Base-by-base conservation (phyloP, 2,113 vertebrate genomes). In the Pyrgilauda ruficollis region DNA sequence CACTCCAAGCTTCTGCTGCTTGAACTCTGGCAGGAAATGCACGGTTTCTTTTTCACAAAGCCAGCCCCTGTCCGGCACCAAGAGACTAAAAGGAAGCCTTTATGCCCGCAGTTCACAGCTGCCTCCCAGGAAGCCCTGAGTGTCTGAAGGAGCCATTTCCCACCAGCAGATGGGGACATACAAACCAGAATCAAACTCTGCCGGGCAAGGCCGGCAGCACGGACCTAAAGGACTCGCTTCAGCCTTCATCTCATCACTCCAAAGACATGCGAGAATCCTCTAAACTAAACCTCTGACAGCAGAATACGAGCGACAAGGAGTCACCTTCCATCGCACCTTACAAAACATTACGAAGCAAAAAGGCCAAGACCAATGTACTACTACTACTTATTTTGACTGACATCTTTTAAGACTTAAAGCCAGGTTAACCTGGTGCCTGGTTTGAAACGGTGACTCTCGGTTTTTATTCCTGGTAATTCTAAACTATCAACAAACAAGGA, bases 121-220 rank as follows among this genome's bases (percentile, higher is more conserved):
- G 43, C 55, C 68, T 13, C 15, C 13, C 41, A 26, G 1, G 13
- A 85, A 76, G 27, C n/a, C 20, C 2, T 0, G 24, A 44, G 33
- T 4, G 21, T 23, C 28, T 31, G 70, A 19, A 62, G 18, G 22
- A 14, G 15, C 23, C 24, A 1, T 9, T 62, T 90, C 67, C 46
- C 85, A 66, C 92, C 96, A 83, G 95, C 4, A 96, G 95, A 87
- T 95, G 96, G 94, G 19, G 95, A 75, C 66, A 28, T 0, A 61
- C 22, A 75, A 64, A 62, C n/a, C 43, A 33, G 22, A 87, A 81
- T 61, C 64, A 39, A 80, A 74, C n/a, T 62, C 1, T 35, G 53
- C 46, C 17, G 6, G 10, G 22, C 12, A 50, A 47, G n/a, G 50
- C 33, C 47, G 44, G 4, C 61, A 74, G 61, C 5, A 44, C 1